Evolutionary conservation across 2,113 vertebrate species (phyloP), one percentile per base, ranked within the genome.

Genomic region (Phrynosoma platyrhinos): DNA sequence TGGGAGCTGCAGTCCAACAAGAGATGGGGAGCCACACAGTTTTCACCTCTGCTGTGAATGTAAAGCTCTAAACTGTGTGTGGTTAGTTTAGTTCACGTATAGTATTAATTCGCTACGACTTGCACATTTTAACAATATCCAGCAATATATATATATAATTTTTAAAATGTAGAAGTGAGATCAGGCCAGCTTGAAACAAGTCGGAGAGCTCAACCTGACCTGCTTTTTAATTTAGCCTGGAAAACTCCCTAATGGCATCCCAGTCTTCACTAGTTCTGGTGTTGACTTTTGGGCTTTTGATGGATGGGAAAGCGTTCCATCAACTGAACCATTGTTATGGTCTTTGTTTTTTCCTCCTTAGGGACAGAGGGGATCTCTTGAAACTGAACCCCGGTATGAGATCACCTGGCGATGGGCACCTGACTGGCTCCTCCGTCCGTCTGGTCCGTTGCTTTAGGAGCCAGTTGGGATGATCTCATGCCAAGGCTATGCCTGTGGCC

Each of bases 381-480:
- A 52, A 87, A 89, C 86, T 47, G 13, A 66, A 0, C 79, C 85
- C 0, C 23, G 0, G 0, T 83, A 82, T 85, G 78, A n/a, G 40
- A 10, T 47, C 42, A 62, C 16, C 23, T 30, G 12, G 47, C 47
- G 47, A 47, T 47, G 47, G 5, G 47, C 47, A 47, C 47, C 47
- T 47, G 47, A 4, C 47, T 36, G 53, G 58, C 58, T 12, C 62
- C 62, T 21, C 62, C 12, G 47, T 47, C 62, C 62, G 3, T 21
- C 62, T 16, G 58, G 47, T 47, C 47, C 7, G 47, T 47, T 47
- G 47, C 47, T 47, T 47, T 47, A 6, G 47, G 7, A 47, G 47
- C 47, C 9, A 58, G 74, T 36, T 53, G 42, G 72, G 13, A 83
- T 84, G 84, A 95, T 78, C 84, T 94, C 88, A 93, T 91, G 10